Evolutionary conservation across 1,140 invertebrate species (phyloP), one percentile per base, ranked within the genome.

Genomic region (Aphis gossypii): DNA sequence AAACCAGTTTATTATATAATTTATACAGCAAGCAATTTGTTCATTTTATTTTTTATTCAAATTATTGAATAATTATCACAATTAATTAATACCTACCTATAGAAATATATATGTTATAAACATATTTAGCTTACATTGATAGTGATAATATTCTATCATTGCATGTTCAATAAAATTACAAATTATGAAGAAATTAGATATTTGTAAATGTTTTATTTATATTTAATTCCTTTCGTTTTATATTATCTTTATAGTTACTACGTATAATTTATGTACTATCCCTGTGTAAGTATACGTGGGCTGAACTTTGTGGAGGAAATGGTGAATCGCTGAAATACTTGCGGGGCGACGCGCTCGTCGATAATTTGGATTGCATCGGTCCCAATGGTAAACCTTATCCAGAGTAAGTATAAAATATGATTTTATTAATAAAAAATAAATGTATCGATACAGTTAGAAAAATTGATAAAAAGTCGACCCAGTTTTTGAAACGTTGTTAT

Each of bases 381-480:
- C 98, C 98, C 1, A 97, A 98, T 95, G 97, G 97, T 94, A 95
- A 96, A 94, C 97, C 97, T 84, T 98, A 98, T 96, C 98, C 98
- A 51, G 96, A 96, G 98, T 98, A 96, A 96, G 96, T 96, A 94
- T n/a, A 93, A 92, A 35, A 82, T 88, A 23, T 88, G 46, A 18
- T 51, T 35, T 51, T n/a, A 18, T 87, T 6, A 76, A n/a, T n/a
- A 18, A 54, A 54, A 89, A 41, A 1, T 89, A 25, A 54, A 89
- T 35, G 14, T 1, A 11, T 56, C 35, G 21, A 38, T 30, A 89
- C 7, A 21, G n/a, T 23, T 11, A 18, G 3, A 23, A 89, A 54
- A 25, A 56, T 89, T 20, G 8, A 35, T 88, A 41, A 88, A 89
- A 54, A 89, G 38, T 35, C 23, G n/a, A 89, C n/a, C 87, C 41